Base-by-base conservation (phyloP, 2,113 vertebrate species). In the Rousettus leschenaultii region DNA sequence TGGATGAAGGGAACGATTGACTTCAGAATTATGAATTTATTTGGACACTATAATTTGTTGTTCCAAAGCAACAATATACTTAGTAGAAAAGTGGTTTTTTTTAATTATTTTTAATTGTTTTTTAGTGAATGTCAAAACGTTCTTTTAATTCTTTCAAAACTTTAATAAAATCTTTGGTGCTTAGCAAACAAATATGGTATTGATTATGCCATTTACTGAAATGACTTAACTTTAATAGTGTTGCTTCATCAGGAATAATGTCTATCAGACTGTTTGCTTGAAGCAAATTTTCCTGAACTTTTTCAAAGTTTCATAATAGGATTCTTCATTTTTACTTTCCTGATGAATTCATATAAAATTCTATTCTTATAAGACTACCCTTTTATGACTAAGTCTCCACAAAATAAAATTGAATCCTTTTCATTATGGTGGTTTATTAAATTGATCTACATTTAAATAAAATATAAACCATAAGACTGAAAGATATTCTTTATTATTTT, bases 171-270 rank as follows among this genome's bases (percentile, higher is more conserved):
- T 26, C 19, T 71, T 82, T 89, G 66, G 33, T 63, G 38, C 35
- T 33, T 33, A 80, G 51, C 16, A 75, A 94, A 84, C 33, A 94
- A 95, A 78, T 61, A 55, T 1, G 30, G 10, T 83, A 90, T 77
- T 51, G 45, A 90, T 63, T 94, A 57, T 77, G 28, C 26, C 59
- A 96, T 65, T 95, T 89, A 35, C 33, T 82, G 30, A 82, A 92
- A 90, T 45, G 24, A 51, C 38, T 85, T 57, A 65, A 82, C 12
- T 86, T 86, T 86, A 86, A 70, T 82, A 48, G 21, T 40, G 26
- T 70, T 73, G 13, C 79, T 92, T 89, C 38, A 70, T 86, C 19
- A 86, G 7, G 14, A 75, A 77, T 18, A 97, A 57, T 12, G 8
- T 92, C 75, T 63, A 70, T 75, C 79, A 53, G 53, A 59, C 11